These are phyloP conservation scores for Zelleria hepariella DNA, from an alignment of 2,888 invertebrate genomes.

Conservation along the genomic window DNA sequence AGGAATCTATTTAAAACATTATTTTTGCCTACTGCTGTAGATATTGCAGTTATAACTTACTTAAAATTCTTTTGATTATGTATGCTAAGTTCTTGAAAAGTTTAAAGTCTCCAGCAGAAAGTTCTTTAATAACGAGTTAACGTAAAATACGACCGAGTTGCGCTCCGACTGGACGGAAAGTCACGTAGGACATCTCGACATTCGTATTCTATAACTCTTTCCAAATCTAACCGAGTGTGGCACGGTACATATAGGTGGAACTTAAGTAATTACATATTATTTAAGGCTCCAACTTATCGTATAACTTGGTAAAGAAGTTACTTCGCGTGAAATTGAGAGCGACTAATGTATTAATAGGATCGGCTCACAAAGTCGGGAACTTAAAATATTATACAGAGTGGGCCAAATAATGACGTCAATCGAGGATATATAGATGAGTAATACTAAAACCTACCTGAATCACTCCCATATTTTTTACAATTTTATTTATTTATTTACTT, in stretches of 20 bases:
- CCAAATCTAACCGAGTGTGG: constrained; percentile 27
- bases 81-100: not conserved
- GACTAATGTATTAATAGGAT: constrained; percentile 15
- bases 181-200: constrained; percentile 17
- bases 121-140: constrained; percentile 54
- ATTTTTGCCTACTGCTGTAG: too few relatives aligned
- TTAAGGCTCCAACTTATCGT: not conserved
- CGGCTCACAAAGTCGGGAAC: too few relatives aligned
- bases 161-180: constrained; percentile 12
- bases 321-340: constrained; percentile 12
- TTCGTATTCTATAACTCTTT: constrained; percentile 33
- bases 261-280: constrained; percentile 17
- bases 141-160: constrained; percentile 46
- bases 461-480: not conserved
- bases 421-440: too few relatives aligned
- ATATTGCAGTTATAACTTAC: not conserved
- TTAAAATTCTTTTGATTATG: not conserved
- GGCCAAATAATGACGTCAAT: too few relatives aligned
- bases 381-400: too few relatives aligned
- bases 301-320: not conserved
- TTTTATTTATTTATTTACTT: not conserved
- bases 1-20: too few relatives aligned
- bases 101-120: constrained; percentile 19
- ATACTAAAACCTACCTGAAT: too few relatives aligned
- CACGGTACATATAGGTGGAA: constrained; percentile 21